phyloP scores from a whole-genome alignment of 2,888 invertebrate species.

The Marronus borbonicus region DNA sequence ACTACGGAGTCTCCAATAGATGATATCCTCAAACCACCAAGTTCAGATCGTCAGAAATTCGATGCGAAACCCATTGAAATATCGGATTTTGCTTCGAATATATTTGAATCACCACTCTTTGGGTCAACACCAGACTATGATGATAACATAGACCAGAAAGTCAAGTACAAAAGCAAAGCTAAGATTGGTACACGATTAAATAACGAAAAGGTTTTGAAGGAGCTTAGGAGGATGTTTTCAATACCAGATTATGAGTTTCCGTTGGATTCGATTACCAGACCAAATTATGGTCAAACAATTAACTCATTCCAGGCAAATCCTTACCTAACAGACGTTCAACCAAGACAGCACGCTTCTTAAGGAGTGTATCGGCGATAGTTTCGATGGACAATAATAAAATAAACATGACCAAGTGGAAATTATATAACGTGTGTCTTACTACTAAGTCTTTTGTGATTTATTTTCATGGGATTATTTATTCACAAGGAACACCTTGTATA shows the following conservation, averaged over 20 bases:
- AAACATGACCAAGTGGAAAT: conserved; percentile 26
- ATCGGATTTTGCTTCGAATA: too few species aligned
- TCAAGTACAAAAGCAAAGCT: conserved; percentile 16
- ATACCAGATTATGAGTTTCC: conserved; percentile 70
- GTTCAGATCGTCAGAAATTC: not conserved
- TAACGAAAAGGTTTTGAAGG: conserved; percentile 62
- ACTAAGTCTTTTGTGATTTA: not conserved
- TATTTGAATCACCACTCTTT: conserved; percentile 25
- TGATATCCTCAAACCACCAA: conserved; percentile 41
- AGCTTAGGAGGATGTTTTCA: conserved; percentile 65
- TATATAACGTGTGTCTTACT: conserved; percentile 39
- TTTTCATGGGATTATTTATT: conserved; percentile 27
- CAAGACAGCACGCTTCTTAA: conserved; percentile 46
- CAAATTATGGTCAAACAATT: conserved; percentile 66
- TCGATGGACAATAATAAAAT: conserved; percentile 9
- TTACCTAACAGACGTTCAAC: conserved; percentile 43
- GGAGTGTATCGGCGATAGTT: not conserved
- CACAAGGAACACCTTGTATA: conserved; percentile 46
- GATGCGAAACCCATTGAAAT: too few species aligned
- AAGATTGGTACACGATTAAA: conserved; percentile 22
- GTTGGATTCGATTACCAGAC: conserved; percentile 64
- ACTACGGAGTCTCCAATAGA: conserved; percentile 47
- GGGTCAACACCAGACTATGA: not conserved
- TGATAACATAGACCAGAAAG: not conserved
- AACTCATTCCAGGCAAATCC: conserved; percentile 67